phyloP scores from a whole-genome alignment of 2,888 invertebrate species.

The Chirona hameri region DNA sequence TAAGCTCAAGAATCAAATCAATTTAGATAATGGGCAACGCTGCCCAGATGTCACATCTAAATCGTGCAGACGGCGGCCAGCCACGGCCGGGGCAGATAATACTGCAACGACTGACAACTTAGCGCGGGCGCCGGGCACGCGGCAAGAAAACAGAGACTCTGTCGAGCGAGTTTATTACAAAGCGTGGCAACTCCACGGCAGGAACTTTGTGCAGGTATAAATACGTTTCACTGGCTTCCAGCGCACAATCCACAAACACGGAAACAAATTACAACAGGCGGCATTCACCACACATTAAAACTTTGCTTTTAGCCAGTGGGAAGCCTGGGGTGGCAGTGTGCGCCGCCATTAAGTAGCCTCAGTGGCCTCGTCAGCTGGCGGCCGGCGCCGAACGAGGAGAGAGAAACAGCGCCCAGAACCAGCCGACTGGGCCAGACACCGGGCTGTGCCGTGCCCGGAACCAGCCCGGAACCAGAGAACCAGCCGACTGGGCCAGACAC shows the following conservation, averaged over 20 bases:
- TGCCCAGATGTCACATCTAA: not conserved
- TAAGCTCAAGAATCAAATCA: constrained; percentile 27
- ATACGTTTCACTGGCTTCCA: constrained; percentile 8
- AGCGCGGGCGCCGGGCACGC: not conserved
- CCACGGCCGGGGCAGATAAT: not conserved
- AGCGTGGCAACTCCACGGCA: not conserved
- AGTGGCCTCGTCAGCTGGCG: not conserved
- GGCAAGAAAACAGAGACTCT: not conserved
- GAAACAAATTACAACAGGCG: not conserved
- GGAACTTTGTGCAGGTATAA: not conserved
- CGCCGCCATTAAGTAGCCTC: too few species aligned
- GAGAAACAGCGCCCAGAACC: too few species aligned
- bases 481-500: too few species aligned
- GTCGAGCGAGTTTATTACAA: not conserved
- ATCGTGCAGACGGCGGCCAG: not conserved
- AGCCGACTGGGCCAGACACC: too few species aligned
- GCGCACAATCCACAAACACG: not conserved
- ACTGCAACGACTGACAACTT: not conserved
- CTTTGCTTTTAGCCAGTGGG: not conserved
- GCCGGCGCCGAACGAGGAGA: too few species aligned
- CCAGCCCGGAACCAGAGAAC: too few species aligned
- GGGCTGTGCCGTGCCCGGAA: too few species aligned
- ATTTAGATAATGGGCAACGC: constrained; percentile 13
- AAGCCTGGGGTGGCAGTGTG: not conserved
- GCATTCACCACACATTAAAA: not conserved